These are phyloP conservation scores for Epizoanthus rinbou DNA, from an alignment of 92 coral and sea anemone genomes.

Conservation along the genomic window DNA sequence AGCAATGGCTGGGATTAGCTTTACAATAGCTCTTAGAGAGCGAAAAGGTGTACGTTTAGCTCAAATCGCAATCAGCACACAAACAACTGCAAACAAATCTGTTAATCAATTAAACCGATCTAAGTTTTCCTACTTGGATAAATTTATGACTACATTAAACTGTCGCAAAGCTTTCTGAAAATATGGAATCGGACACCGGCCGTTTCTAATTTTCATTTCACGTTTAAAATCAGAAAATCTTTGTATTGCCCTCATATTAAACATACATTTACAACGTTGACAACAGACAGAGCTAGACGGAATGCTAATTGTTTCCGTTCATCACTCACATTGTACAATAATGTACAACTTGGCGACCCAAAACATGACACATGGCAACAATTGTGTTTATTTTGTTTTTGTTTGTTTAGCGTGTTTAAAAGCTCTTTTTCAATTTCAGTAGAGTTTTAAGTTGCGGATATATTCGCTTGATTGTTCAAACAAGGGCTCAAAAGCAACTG, in stretches of 20 bases:
- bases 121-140: background rate
- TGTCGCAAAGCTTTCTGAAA: background rate
- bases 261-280: too few species aligned
- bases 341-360: constrained; percentile 7
- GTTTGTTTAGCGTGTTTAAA: constrained; percentile 17
- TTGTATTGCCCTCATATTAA: too few species aligned
- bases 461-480: background rate
- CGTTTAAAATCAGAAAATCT: too few species aligned
- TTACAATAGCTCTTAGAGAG: background rate
- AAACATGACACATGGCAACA: too few species aligned
- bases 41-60: background rate
- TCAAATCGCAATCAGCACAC: background rate
- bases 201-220: too few species aligned
- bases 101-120: background rate
- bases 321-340: background rate
- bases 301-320: background rate
- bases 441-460: background rate
- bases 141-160: background rate
- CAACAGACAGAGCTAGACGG: too few species aligned
- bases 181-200: too few species aligned
- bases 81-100: constrained; percentile 5
- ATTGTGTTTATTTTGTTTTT: background rate
- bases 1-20: background rate
- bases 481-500: background rate
- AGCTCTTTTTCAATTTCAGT: background rate